Base-by-base conservation (phyloP, 2,888 invertebrate species). In the Octodonta nipae region DNA sequence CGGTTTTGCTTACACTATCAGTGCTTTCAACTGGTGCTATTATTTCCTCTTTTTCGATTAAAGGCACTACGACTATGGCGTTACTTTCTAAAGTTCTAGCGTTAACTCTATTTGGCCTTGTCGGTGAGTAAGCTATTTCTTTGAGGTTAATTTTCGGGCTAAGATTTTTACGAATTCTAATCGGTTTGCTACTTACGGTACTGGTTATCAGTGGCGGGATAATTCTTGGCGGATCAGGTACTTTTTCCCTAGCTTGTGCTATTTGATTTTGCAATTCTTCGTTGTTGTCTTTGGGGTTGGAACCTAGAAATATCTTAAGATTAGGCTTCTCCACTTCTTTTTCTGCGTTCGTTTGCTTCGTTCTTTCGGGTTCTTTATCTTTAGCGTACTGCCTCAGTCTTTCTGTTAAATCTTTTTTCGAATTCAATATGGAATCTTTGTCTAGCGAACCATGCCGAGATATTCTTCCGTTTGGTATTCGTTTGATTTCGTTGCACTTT, bases 271-370 rank as follows among this genome's bases (percentile, higher is more conserved):
- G 33, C n/a, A 36, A 28, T 25, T 26, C 30, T 10, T 42, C 37
- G 15, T 36, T 40, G 14, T 35, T 17, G 2, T n/a, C 32, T 37
- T 58, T 55, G n/a, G 62, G 58, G 12, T 65, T 65, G 39, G 68
- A 70, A 0, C 71, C 65, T 31, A 76, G 53, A 43, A 73, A 71
- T 38, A 76, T 75, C 33, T 70, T 70, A 22, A 75, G 60, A 50
- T 74, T 75, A 2, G 69, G 64, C 47, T 68, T 72, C 15, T 31
- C 26, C 16, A 25, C 27, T 17, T 27, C 13, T n/a, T n/a, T n/a
- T n/a, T n/a, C n/a, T n/a, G n/a, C n/a, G n/a, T n/a, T n/a, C n/a
- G n/a, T n/a, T 13, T 10, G 27, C n/a, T 27, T 13, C 14, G 27
- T 13, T 13, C 10, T 13, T 36, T 64, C 66, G 30, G 36, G 65